Percentiles rank a stretch among this genome's conserved stretches.
These are phyloP conservation scores for Heliconius erato DNA, from an alignment of 2,888 invertebrate genomes.

Conservation along the genomic window DNA sequence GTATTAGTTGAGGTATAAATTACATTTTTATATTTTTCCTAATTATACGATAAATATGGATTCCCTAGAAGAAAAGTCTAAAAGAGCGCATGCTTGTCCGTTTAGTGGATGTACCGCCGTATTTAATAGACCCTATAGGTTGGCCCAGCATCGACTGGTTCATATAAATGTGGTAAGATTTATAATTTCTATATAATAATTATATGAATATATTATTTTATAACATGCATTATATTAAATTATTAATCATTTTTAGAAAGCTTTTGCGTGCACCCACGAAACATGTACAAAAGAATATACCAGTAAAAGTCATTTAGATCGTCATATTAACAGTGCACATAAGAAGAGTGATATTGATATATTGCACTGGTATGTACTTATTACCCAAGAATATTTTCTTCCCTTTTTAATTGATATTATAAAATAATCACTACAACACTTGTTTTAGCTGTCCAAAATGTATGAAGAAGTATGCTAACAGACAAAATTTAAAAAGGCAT, in stretches of 20 bases:
- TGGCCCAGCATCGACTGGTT: slow-evolving; percentile 84
- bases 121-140: slow-evolving; percentile 83
- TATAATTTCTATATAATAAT: neutral
- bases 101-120: slow-evolving; percentile 76
- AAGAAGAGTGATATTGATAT: slow-evolving; percentile 65
- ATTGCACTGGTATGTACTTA: slow-evolving; percentile 66
- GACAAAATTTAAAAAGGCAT: slow-evolving; percentile 86
- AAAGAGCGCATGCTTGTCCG: slow-evolving; percentile 64
- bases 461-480: slow-evolving; percentile 79
- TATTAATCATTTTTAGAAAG: slow-evolving; percentile 74
- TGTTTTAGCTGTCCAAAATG: slow-evolving; percentile 80
- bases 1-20: neutral
- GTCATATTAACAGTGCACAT: slow-evolving; percentile 84
- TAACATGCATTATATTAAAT: neutral
- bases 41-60: slow-evolving; percentile 11
- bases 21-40: neutral
- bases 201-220: neutral
- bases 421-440: neutral
- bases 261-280: slow-evolving; percentile 84
- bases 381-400: neutral
- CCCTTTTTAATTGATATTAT: slow-evolving; percentile 44
- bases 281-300: slow-evolving; percentile 87
- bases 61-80: slow-evolving; percentile 22
- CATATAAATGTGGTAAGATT: slow-evolving; percentile 86
- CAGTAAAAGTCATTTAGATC: slow-evolving; percentile 86